Conservation (phyloP, 2,888 invertebrate species). For the Caenorhabditis sp. region DNA sequence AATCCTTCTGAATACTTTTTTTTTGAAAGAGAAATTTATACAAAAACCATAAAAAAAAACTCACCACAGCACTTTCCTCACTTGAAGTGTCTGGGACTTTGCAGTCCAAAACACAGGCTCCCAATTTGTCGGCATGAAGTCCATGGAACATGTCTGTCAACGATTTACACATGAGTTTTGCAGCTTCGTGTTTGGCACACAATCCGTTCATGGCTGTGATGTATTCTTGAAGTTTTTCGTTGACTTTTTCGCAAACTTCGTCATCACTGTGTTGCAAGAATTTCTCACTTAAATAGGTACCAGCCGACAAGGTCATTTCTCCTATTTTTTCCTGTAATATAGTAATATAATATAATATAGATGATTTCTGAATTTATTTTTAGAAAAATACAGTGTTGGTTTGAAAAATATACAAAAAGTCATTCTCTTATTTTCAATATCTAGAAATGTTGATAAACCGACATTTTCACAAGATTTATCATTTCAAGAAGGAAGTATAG, state of each 20-base stretch:
- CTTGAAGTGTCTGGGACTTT: constrained; percentile 30
- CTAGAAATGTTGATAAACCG: background rate
- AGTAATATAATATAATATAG: background rate
- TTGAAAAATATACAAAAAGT: too few relatives aligned
- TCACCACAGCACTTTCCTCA: constrained; percentile 17
- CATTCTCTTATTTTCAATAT: background rate
- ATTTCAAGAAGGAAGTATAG: too few relatives aligned
- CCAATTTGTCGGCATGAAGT: constrained; percentile 67
- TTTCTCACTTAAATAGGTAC: constrained; percentile 69
- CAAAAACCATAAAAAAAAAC: background rate
- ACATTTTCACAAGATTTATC: background rate
- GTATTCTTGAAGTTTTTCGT: constrained; percentile 64
- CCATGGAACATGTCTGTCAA: constrained; percentile 69
- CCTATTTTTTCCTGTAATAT: constrained; percentile 65
- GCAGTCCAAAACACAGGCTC: constrained; percentile 61
- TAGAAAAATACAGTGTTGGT: too few relatives aligned
- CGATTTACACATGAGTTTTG: constrained; percentile 67
- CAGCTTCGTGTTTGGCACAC: constrained; percentile 65
- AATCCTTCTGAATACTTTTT: too few relatives aligned
- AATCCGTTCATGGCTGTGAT: constrained; percentile 65
- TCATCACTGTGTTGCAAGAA: constrained; percentile 64
- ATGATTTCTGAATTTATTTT: background rate
- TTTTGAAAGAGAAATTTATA: too few relatives aligned
- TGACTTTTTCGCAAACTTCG: constrained; percentile 61
- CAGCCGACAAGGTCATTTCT: constrained; percentile 70